Conservation (phyloP, 2,113 vertebrate genomes). For the Dasypus novemcinctus region DNA sequence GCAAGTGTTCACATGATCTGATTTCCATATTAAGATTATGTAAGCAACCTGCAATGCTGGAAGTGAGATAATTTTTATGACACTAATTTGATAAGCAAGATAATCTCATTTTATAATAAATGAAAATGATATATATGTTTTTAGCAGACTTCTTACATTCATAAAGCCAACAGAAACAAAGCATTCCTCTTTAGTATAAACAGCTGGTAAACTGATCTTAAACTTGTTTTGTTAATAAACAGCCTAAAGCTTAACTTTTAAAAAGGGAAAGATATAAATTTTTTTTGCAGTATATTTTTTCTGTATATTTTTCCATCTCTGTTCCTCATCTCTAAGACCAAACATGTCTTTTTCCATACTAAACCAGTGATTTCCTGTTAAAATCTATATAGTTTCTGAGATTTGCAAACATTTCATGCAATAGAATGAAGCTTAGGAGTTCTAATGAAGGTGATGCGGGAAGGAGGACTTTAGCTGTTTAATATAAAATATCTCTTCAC, state of each 20-base stretch:
- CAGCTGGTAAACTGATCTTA: not conserved
- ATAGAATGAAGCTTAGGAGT: too few relatives aligned
- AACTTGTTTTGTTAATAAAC: not conserved
- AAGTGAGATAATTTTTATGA: not conserved
- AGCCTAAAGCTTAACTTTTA: constrained; percentile 14
- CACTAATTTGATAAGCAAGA: not conserved
- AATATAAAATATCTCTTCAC: too few relatives aligned
- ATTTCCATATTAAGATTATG: not conserved
- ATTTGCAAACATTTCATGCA: too few relatives aligned
- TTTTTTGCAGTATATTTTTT: constrained; percentile 36
- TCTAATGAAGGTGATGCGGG: too few relatives aligned
- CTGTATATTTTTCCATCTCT: constrained; percentile 45
- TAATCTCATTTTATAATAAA: not conserved
- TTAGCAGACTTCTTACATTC: not conserved
- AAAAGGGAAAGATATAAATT: not conserved
- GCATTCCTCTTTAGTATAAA: not conserved
- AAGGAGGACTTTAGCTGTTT: too few relatives aligned
- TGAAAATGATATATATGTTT: not conserved
- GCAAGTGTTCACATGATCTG: not conserved
- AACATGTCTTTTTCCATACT: not conserved
- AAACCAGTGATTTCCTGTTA: not conserved
- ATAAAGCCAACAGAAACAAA: not conserved
- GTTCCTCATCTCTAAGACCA: not conserved
- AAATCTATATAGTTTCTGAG: too few relatives aligned
- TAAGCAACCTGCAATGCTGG: not conserved